Percentiles rank a stretch among this genome's conserved stretches.
Conservation (phyloP, 2,113 vertebrate genomes). For the Echinops telfairi region DNA sequence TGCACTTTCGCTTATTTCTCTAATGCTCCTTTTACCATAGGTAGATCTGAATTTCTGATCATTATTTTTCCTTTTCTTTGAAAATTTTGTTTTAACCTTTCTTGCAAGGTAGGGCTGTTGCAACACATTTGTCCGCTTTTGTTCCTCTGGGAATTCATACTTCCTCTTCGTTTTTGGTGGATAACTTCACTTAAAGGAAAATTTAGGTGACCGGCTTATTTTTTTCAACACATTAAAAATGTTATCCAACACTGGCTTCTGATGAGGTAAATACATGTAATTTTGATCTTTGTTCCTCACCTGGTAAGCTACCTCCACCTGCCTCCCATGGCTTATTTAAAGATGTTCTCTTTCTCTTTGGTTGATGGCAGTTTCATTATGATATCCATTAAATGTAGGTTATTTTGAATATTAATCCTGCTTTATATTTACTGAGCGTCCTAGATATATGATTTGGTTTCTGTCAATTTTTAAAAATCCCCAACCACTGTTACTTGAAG, state of each 20-base stretch:
- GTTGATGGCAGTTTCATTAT: not conserved
- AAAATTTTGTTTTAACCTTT: not conserved
- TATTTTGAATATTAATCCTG: not conserved
- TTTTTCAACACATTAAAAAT: not conserved
- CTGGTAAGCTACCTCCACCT: not conserved
- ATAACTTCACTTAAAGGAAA: not conserved
- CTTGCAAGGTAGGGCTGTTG: no score
- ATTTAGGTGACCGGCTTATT: not conserved
- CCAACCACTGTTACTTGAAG: not conserved
- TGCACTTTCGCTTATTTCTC: not conserved
- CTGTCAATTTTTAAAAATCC: not conserved
- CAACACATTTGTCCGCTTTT: no score
- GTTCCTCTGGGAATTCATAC: not conserved
- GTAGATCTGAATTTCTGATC: not conserved
- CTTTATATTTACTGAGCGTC: not conserved
- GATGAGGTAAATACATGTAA: not conserved
- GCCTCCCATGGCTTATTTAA: not conserved
- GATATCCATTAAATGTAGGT: no score
- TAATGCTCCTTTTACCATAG: not conserved
- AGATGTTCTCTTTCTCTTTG: not conserved
- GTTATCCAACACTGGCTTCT: not conserved
- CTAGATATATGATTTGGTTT: not conserved
- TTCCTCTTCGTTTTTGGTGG: not conserved
- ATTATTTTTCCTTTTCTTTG: not conserved
- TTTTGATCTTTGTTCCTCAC: not conserved